Base-by-base conservation (phyloP, 2,888 invertebrate genomes). In the Eilema caniola region DNA sequence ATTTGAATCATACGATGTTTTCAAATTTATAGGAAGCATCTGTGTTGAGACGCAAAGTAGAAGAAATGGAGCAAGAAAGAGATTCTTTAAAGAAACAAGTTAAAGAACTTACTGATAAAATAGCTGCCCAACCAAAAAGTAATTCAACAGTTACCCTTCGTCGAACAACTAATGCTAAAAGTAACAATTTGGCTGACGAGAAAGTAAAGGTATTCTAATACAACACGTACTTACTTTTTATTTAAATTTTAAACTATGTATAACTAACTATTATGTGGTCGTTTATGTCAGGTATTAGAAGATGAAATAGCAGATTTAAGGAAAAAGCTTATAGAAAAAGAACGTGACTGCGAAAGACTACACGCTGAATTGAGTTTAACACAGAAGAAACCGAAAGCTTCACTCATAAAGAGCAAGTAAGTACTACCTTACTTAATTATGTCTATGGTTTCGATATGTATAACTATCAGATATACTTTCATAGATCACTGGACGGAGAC, bases 41-140 rank as follows among this genome's bases (percentile, higher is more conserved):
- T 28, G 97, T 98, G 72, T 93, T 98, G 75, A 96, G 98, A 60
- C 96, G 97, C 78, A 98, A 98, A 93, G 97, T 98, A 71, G 98
- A 98, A 89, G 98, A 98, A 82, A 92, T 98, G 78, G 98, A 98
- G 92, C 96, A 96, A 77, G 98, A 98, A 85, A 97, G 97, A 85
- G 97, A 97, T 72, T 96, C 96, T 63, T 91, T 97, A 20, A 97
- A 97, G 86, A 96, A 96, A 81, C 97, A 98, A 94, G 96, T 97
- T 12, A 97, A 97, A 82, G 98, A 98, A 78, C 92, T 98, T 37
- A 96, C 97, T 78, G 97, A 97, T 5, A 98, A 97, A 92, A 88
- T 97, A 33, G 94, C 96, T 62, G 91, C 90, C 28, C 95, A 90
- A 64, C 87, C 89, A 37, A 95, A 95, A 85, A 88, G 90, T 23